Conservation (phyloP, 2,888 invertebrate species). For the Vannuccia rotundouncinata region DNA sequence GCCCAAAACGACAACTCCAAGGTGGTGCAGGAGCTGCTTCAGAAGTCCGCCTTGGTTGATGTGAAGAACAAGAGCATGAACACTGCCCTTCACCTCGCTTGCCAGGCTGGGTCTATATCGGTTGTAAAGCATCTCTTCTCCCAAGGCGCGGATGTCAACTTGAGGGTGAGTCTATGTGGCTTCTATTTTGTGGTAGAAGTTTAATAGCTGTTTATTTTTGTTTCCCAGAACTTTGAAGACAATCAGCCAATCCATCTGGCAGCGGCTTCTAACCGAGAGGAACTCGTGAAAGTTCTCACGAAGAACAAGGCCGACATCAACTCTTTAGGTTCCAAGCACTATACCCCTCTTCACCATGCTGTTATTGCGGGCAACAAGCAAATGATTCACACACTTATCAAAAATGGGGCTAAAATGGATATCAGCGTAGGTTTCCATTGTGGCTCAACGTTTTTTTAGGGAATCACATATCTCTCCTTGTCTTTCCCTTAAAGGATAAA, state of each 20-base stretch:
- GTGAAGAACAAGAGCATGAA: neutral
- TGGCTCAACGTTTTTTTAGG: neutral
- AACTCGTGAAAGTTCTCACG: neutral
- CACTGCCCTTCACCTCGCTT: neutral
- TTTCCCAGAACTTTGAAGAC: neutral
- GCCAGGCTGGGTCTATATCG: neutral
- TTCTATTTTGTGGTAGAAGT: neutral
- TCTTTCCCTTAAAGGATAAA: neutral
- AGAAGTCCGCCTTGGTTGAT: neutral
- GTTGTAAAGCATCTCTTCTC: neutral
- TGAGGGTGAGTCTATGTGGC: neutral
- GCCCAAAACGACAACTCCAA: neutral
- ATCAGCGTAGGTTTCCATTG: neutral
- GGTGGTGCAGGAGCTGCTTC: neutral
- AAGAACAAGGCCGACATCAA: neutral
- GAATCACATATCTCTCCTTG: neutral
- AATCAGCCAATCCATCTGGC: neutral
- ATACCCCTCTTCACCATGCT: neutral
- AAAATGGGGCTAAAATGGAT: neutral
- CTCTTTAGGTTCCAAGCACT: neutral
- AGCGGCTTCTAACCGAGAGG: neutral
- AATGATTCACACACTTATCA: neutral
- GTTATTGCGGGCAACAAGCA: neutral
- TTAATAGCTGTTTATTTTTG: neutral
- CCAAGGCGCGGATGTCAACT: neutral